phyloP scores from a whole-genome alignment of 30 jellyfish, hydroid and myxozoan species.

The Turritopsis dohrnii region DNA sequence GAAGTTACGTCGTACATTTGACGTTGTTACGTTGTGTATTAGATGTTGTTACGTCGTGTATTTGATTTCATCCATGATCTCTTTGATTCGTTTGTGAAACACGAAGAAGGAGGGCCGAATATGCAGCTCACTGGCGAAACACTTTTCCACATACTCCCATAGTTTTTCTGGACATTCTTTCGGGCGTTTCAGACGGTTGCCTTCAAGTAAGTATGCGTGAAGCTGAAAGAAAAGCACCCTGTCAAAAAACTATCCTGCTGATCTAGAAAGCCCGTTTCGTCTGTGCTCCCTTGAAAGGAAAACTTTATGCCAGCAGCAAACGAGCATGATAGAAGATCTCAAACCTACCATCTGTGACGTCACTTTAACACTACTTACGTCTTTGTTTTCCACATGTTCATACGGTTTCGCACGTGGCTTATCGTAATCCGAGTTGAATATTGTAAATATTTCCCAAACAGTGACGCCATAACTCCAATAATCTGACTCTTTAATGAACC shows the following conservation, averaged over 20 bases:
- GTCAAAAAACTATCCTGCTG: too few relatives aligned
- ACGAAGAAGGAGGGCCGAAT: slow-evolving; percentile 5
- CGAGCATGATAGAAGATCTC: too few relatives aligned
- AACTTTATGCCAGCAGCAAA: too few relatives aligned
- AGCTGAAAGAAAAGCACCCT: background rate
- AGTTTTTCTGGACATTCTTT: background rate
- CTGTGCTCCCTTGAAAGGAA: too few relatives aligned
- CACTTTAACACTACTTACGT: slow-evolving; percentile 19
- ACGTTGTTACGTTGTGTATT: too few relatives aligned
- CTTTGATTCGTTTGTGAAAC: background rate
- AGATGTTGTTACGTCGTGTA: background rate
- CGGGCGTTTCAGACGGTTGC: background rate
- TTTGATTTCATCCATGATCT: background rate
- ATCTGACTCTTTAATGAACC: slow-evolving; percentile 13
- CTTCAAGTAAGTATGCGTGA: background rate
- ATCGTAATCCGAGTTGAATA: background rate
- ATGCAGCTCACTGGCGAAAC: background rate
- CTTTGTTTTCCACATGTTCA: slow-evolving; percentile 15
- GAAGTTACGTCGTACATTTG: background rate
- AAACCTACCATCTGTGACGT: too few relatives aligned
- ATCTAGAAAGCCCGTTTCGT: too few relatives aligned
- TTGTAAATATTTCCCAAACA: slow-evolving; percentile 32
- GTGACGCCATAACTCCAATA: slow-evolving; percentile 41
- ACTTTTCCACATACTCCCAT: background rate
- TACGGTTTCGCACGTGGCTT: slow-evolving; percentile 21